Conservation (phyloP, 2,888 invertebrate genomes). For the Molanna angustata region DNA sequence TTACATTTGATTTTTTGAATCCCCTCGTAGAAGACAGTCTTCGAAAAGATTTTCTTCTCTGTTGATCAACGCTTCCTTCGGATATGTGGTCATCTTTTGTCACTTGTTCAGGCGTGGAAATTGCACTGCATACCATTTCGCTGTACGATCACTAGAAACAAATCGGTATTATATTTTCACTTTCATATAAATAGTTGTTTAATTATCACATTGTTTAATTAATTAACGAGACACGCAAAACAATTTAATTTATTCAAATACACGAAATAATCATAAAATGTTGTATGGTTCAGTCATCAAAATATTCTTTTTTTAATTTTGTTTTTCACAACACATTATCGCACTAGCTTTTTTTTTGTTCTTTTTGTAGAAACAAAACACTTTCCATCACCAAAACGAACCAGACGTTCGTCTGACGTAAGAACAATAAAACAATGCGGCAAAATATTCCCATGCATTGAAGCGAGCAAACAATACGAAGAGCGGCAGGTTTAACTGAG, state of each 20-base stretch:
- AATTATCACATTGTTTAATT: too few species aligned
- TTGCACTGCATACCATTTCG: slow-evolving; percentile 53
- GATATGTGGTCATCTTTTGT: slow-evolving; percentile 12
- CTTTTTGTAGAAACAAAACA: background rate
- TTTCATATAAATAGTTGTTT: background rate
- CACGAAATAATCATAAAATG: too few species aligned
- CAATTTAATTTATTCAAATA: background rate
- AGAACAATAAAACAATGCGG: slow-evolving; percentile 21
- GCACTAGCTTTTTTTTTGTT: background rate
- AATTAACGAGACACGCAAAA: too few species aligned
- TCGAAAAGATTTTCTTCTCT: slow-evolving; percentile 44
- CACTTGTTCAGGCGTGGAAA: slow-evolving; percentile 49
- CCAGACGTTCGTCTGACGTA: slow-evolving; percentile 17
- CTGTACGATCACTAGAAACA: slow-evolving; percentile 9
- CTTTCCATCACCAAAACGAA: background rate
- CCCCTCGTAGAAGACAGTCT: slow-evolving; percentile 54
- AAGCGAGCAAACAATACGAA: slow-evolving; percentile 10
- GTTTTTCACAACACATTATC: background rate
- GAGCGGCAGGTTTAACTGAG: too few species aligned
- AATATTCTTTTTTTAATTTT: background rate
- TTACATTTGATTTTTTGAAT: slow-evolving; percentile 41
- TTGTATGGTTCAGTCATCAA: too few species aligned
- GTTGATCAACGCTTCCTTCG: slow-evolving; percentile 34
- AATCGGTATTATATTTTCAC: background rate
- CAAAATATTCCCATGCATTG: slow-evolving; percentile 24